These are phyloP conservation scores for Chelmon rostratus DNA, from an alignment of 2,797 vertebrate species.

Conservation along the genomic window DNA sequence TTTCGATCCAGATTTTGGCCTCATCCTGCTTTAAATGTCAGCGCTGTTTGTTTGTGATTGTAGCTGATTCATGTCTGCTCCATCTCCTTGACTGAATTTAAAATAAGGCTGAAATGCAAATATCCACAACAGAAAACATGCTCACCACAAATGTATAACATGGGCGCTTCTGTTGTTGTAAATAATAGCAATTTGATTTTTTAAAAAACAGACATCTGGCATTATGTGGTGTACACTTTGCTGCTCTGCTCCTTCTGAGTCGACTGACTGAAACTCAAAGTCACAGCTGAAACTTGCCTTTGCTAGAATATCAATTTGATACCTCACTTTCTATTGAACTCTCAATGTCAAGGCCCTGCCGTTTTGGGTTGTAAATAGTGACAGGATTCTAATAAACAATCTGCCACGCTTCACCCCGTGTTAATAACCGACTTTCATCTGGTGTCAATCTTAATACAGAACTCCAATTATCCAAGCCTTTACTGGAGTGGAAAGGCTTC, in stretches of 20 bases:
- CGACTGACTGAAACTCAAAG: too few relatives aligned
- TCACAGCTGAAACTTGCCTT: slow-evolving; percentile 55
- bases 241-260: too few relatives aligned
- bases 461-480: slow-evolving; percentile 85
- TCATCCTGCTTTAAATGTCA: slow-evolving; percentile 40
- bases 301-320: slow-evolving; percentile 74
- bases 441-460: slow-evolving; percentile 87
- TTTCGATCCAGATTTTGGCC: background rate
- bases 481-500: slow-evolving; percentile 83
- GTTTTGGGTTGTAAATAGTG: slow-evolving; percentile 85
- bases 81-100: slow-evolving; percentile 19
- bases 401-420: slow-evolving; percentile 83
- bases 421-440: slow-evolving; percentile 87
- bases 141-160: background rate
- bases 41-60: slow-evolving; percentile 28
- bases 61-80: slow-evolving; percentile 11
- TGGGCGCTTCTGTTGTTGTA: slow-evolving; percentile 12
- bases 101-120: slow-evolving; percentile 31
- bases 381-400: slow-evolving; percentile 88
- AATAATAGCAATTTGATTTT: slow-evolving; percentile 48
- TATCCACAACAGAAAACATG: slow-evolving; percentile 9
- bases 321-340: slow-evolving; percentile 79
- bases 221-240: slow-evolving; percentile 23
- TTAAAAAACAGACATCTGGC: slow-evolving; percentile 55
- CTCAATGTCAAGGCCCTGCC: slow-evolving; percentile 80